These are phyloP conservation scores for Ptychoptera albimana DNA, from an alignment of 2,888 invertebrate genomes.

Conservation along the genomic window DNA sequence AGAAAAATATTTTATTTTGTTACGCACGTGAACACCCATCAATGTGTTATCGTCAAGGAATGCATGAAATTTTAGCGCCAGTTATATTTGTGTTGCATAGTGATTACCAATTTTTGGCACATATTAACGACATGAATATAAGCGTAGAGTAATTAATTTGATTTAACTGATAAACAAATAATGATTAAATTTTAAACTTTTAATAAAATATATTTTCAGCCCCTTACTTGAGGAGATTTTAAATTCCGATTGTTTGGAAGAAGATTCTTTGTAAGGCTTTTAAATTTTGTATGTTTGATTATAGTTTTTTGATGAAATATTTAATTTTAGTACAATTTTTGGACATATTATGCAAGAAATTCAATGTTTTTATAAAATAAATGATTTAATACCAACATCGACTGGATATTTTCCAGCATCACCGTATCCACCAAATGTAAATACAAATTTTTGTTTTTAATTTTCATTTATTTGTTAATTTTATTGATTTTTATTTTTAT, in stretches of 20 bases:
- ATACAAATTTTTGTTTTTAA: conserved; percentile 10
- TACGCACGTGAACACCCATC: conserved; percentile 49
- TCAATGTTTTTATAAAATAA: conserved; percentile 45
- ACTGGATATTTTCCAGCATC: conserved; percentile 34
- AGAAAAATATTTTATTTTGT: conserved; percentile 41
- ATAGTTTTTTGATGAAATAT: conserved; percentile 1
- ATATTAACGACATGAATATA: conserved; percentile 36
- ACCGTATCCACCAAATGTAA: conserved; percentile 25
- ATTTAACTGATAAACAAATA: not conserved
- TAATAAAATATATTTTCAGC: conserved; percentile 32
- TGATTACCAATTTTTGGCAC: conserved; percentile 52
- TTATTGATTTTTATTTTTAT: not conserved
- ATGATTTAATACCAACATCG: conserved; percentile 35
- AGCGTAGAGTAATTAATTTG: conserved; percentile 21
- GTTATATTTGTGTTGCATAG: conserved; percentile 58
- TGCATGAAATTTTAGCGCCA: conserved; percentile 77
- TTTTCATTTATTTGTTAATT: not conserved
- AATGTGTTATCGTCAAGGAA: conserved; percentile 68
- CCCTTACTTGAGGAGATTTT: conserved; percentile 46
- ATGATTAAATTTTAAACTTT: not conserved
- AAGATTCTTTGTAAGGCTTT: conserved; percentile 57
- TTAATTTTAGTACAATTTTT: conserved; percentile 40
- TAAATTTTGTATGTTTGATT: not conserved
- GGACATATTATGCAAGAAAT: conserved; percentile 45
- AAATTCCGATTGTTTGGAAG: conserved; percentile 52